Conservation (phyloP, 35 echinoderm and acorn worm species). For the Heliocidaris erythrogramma region DNA sequence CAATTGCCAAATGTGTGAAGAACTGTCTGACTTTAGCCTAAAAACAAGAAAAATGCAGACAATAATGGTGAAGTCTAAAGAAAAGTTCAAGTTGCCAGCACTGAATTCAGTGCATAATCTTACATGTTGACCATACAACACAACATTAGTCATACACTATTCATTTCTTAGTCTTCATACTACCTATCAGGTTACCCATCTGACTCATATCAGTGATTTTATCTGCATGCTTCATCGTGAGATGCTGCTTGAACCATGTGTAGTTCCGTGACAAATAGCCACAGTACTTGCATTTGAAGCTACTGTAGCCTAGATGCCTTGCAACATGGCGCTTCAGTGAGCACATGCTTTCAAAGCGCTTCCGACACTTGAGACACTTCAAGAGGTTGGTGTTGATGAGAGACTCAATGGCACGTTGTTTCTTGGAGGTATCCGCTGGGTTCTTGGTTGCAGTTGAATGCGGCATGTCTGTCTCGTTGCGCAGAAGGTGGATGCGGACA, state of each 20-base stretch:
- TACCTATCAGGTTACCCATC: slow-evolving; percentile 69
- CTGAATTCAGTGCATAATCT: not conserved
- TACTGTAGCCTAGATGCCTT: slow-evolving; percentile 87
- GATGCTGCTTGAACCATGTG: slow-evolving; percentile 95
- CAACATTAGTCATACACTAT: not conserved
- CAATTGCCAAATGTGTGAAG: not conserved
- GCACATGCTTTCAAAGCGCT: slow-evolving; percentile 74
- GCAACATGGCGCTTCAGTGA: slow-evolving; percentile 84
- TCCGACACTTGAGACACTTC: slow-evolving; percentile 86
- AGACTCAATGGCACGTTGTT: slow-evolving; percentile 61
- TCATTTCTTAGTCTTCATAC: slow-evolving; percentile 78
- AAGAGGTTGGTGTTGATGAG: slow-evolving; percentile 88
- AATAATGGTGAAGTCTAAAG: not conserved
- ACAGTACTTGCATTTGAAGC: slow-evolving; percentile 89
- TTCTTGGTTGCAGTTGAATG: slow-evolving; percentile 44
- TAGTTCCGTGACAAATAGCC: slow-evolving; percentile 87
- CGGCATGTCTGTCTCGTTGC: slow-evolving; percentile 30
- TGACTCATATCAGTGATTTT: slow-evolving; percentile 55
- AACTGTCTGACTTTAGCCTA: too few relatives aligned
- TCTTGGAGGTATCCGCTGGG: slow-evolving; percentile 56
- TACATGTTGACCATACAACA: too few relatives aligned
- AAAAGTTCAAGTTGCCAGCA: not conserved
- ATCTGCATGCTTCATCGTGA: slow-evolving; percentile 72
- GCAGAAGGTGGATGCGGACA: slow-evolving; percentile 70
- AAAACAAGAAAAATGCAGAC: too few relatives aligned